Base-by-base conservation (phyloP, 2,888 invertebrate genomes). In the Noctua pronuba region DNA sequence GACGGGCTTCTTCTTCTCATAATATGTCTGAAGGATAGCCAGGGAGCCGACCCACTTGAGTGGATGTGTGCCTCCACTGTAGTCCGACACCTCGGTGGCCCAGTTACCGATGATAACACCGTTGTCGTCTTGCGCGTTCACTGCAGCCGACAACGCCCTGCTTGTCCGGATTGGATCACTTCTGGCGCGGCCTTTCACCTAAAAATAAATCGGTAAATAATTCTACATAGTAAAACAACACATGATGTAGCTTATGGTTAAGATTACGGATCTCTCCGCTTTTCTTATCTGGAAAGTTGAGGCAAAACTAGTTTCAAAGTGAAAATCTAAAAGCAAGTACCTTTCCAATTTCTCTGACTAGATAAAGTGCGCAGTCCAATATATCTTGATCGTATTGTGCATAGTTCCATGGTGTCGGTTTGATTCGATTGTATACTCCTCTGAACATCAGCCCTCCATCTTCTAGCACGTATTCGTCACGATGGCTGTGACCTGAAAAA, bases 361-460 rank as follows among this genome's bases (percentile, higher is more conserved):
- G 94, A 91, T 98, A 97, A 28, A 99, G 95, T 2, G 98, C 97
- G 90, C 98, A 98, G 76, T 99, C 98, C 66, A 99, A 95, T 77
- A 99, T 97, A 90, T 98, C 97, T 60, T 97, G 97, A 88, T 99
- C 98, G 91, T 98, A 99, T 93, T 99, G 99, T 2, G 98, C 98
- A 90, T 98, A 98, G 91, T 99, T 98, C 99, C 99, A 99, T 10
- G 98, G 98, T 4, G 98, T 97, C 0, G 99, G 99, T 82, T 98
- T 97, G 90, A 99, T 97, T 46, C 98, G 97, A 90, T 98, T 99
- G 92, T 98, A 98, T 6, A 98, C 98, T 60, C 99, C 99, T 88
- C 99, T 97, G 97, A 98, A 99, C 92, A 99, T 99, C 31, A 99
- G 95, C 0, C 99, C 99, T 1, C 98, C 98, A 85, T 99, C 99